A percentile compares a stretch with the other conserved stretches of the same genome.
Conservation (phyloP, 1,140 invertebrate species). For the Drosophila novamexicana region DNA sequence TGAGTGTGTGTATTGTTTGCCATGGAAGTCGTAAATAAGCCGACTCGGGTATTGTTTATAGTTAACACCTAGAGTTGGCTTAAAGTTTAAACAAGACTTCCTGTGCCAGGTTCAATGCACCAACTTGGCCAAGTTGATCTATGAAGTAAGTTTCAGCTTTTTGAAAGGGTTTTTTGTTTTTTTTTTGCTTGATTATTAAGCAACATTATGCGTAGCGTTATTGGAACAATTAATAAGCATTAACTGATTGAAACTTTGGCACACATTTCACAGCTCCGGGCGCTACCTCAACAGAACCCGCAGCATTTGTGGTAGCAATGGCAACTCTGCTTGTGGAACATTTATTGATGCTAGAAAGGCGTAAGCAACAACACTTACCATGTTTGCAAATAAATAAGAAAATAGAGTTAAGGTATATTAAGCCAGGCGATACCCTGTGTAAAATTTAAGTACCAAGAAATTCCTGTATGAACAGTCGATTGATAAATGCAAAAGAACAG, state of each 20-base stretch:
- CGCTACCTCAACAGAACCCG: slow-evolving; percentile 64
- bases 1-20: neutral
- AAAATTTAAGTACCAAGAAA: neutral
- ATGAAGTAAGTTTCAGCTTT: neutral
- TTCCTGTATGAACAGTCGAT: too few species aligned
- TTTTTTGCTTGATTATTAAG: slow-evolving; percentile 56
- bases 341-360: slow-evolving; percentile 29
- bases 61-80: slow-evolving; percentile 71
- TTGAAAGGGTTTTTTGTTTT: neutral
- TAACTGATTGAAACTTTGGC: slow-evolving; percentile 53
- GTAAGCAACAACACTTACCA: slow-evolving; percentile 49
- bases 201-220: slow-evolving; percentile 38
- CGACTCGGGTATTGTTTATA: slow-evolving; percentile 67
- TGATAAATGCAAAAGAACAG: neutral
- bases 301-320: slow-evolving; percentile 14
- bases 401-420: too few species aligned
- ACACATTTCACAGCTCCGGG: slow-evolving; percentile 49
- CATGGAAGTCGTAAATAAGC: slow-evolving; percentile 75
- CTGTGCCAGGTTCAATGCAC: slow-evolving; percentile 55
- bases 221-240: slow-evolving; percentile 76
- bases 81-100: slow-evolving; percentile 50
- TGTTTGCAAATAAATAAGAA: slow-evolving; percentile 3
- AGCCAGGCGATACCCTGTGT: neutral
- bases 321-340: neutral
- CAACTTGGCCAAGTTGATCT: slow-evolving; percentile 1